These are phyloP conservation scores for Burhinus bistriatus DNA, from an alignment of 2,113 vertebrate genomes.

Conservation along the genomic window DNA sequence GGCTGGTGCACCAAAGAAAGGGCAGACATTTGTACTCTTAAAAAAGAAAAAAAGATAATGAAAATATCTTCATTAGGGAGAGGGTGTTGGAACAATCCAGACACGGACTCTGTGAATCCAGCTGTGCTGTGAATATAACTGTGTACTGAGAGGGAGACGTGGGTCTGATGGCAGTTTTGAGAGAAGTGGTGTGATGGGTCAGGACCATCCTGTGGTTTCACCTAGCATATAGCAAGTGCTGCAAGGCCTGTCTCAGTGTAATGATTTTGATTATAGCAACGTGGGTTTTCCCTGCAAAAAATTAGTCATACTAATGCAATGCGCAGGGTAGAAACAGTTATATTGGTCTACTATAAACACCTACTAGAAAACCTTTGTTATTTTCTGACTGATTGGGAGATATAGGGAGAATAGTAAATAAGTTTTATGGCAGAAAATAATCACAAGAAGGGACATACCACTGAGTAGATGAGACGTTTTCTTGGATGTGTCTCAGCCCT, in stretches of 20 bases:
- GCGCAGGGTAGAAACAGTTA: background rate
- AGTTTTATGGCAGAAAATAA: background rate
- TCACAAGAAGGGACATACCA: background rate
- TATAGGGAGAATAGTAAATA: background rate
- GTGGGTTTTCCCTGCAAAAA: background rate
- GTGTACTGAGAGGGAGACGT: rapidly evolving
- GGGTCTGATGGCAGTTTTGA: background rate
- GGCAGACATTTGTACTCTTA: background rate
- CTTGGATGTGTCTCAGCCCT: background rate
- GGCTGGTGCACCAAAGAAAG: background rate
- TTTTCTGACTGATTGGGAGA: background rate
- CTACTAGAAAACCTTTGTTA: background rate
- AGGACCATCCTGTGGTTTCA: background rate
- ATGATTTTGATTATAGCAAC: background rate
- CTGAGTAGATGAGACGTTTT: rapidly evolving
- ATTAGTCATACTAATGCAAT: background rate
- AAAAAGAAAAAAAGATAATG: background rate
- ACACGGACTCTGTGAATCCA: background rate
- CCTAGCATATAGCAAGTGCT: background rate
- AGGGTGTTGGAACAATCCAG: background rate
- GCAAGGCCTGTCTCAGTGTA: background rate
- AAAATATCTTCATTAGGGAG: background rate
- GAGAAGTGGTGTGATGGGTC: background rate
- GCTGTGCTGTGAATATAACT: background rate
- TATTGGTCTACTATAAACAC: background rate